Evolutionary conservation across 2,797 vertebrate species (phyloP), one percentile per base, ranked within the genome.

Genomic region (Falco columbarius): DNA sequence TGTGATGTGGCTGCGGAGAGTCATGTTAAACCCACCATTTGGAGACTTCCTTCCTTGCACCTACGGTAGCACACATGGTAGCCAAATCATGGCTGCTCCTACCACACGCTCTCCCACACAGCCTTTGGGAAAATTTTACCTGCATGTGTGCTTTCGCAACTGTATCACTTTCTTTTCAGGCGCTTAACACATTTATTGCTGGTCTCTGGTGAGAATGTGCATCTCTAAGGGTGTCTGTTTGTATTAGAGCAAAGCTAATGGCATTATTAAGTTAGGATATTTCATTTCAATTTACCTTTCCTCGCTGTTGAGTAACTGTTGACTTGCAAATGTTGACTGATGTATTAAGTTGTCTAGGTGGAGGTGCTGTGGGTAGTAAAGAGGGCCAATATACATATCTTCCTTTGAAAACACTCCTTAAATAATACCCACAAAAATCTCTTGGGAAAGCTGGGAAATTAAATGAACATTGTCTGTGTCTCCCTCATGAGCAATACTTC

Each of bases 21-120:
- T 96, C 94, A 66, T 61, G 85, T 91, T 95, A 94, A 97, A 94
- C 67, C 89, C 94, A 95, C 97, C 94, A 75, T 93, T 93, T 32
- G 95, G 97, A 98, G 95, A 98, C 97, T 98, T 98, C 98, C 98
- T 98, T 98, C 98, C 98, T 98, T 97, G 95, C 96, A 93, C 96
- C 95, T 94, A 73, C 11, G 0, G 93, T 17, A 86, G 91, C 74
- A 86, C 95, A 97, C 36, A n/a, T 68, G 6, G 95, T 51, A 95
- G 95, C 84, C 96, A 94, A 95, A 94, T 89, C 95, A 80, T 86
- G 81, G 95, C 95, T 95, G 96, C 93, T 97, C 93, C 93, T 42
- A 29, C 75, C 51, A 15, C 49, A 19, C 15, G 3, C n/a, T 89
- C 82, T 96, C 96, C 93, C 96, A 95, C 66, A 74, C 56, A 90